Percentiles rank a stretch among this genome's conserved stretches.
phyloP scores from a whole-genome alignment of 23 tunicate genomes.

The Trididemnum nubilum region DNA sequence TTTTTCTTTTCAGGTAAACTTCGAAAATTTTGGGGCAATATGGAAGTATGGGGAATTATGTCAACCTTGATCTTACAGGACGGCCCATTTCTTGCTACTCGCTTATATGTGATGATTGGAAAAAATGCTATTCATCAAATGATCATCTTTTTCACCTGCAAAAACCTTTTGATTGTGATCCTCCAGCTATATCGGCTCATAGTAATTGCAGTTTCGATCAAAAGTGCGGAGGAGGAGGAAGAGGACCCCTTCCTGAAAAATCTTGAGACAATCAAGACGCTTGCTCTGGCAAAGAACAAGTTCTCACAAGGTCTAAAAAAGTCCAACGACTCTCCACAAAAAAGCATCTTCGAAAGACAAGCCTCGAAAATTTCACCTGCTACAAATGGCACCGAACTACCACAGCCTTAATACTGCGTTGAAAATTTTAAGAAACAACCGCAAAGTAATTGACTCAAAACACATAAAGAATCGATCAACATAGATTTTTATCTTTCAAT shows the following conservation, averaged over 20 bases:
- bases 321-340: background rate
- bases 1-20: constrained; percentile 28
- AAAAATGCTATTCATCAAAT: constrained; percentile 86
- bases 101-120: constrained; percentile 92
- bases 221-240: constrained; percentile 57
- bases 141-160: constrained; percentile 95
- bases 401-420: background rate
- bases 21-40: constrained; percentile 57
- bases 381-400: background rate
- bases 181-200: constrained; percentile 80
- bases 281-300: constrained; percentile 45
- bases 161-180: constrained; percentile 81
- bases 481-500: too few species aligned
- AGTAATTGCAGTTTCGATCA: constrained; percentile 54
- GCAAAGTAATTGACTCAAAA: too few species aligned
- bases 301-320: constrained; percentile 5
- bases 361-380: background rate
- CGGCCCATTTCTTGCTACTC: constrained; percentile 93
- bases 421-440: too few species aligned
- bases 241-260: background rate
- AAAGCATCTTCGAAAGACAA: background rate
- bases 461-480: too few species aligned
- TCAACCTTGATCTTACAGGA: constrained; percentile 94
- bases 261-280: constrained; percentile 35
- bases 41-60: constrained; percentile 96